phyloP scores from a whole-genome alignment of 2,888 invertebrate genomes.

The Stramonita haemastoma region DNA sequence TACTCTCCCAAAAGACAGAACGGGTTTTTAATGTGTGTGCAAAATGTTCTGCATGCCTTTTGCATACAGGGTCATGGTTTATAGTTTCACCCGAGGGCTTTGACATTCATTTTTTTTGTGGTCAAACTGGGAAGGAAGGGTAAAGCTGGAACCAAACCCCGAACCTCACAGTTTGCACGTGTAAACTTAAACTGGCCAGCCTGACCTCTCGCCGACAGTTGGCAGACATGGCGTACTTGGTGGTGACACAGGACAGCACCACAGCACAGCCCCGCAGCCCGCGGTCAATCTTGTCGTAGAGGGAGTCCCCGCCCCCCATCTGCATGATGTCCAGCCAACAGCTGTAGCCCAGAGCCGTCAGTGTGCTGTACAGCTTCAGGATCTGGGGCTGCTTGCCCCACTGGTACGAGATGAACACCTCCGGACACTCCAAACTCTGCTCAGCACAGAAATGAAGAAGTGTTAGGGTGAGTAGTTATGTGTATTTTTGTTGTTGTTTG shows the following conservation, averaged over 20 bases:
- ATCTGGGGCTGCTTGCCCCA: slow-evolving; percentile 75
- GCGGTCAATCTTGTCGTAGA: slow-evolving; percentile 75
- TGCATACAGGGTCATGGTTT: too few species aligned
- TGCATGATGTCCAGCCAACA: slow-evolving; percentile 76
- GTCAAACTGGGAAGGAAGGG: too few species aligned
- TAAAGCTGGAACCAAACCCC: too few species aligned
- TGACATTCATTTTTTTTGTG: too few species aligned
- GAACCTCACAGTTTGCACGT: too few species aligned
- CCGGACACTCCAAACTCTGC: slow-evolving; percentile 50
- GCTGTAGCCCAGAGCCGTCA: slow-evolving; percentile 64
- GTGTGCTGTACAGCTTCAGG: slow-evolving; percentile 63
- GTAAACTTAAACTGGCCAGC: background rate
- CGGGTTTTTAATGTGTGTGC: too few species aligned
- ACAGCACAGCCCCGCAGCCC: slow-evolving; percentile 70
- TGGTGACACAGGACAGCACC: slow-evolving; percentile 72
- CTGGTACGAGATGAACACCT: slow-evolving; percentile 74
- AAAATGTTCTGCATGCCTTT: too few species aligned
- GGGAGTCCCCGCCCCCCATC: slow-evolving; percentile 76
- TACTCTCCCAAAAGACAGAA: too few species aligned
- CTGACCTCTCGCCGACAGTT: slow-evolving; percentile 74
- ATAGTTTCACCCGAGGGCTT: too few species aligned
- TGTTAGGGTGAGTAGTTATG: background rate
- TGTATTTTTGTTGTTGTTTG: background rate
- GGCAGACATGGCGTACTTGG: slow-evolving; percentile 73
- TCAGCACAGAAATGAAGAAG: background rate